These are phyloP conservation scores for Odocoileus hemionus DNA, from an alignment of 2,113 vertebrate genomes.

Conservation along the genomic window DNA sequence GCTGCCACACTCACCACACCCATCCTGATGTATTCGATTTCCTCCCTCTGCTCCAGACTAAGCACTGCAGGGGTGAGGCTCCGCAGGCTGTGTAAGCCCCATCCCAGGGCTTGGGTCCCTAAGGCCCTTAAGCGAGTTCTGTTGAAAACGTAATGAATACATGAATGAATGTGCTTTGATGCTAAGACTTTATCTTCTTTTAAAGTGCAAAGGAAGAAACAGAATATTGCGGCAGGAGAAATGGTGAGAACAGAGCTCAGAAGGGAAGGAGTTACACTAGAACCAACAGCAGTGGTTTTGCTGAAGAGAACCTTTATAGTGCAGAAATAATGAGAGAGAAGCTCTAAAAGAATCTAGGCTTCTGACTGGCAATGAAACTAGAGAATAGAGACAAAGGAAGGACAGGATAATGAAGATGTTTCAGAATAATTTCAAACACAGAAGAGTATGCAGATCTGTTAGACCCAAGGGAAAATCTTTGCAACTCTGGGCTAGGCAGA, in stretches of 20 bases:
- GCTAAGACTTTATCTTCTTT: not conserved
- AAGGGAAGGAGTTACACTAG: not conserved
- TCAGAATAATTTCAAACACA: not conserved
- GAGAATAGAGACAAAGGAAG: not conserved
- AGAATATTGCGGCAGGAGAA: not conserved
- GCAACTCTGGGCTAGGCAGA: not conserved
- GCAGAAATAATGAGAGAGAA: not conserved
- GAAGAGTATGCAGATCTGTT: not conserved
- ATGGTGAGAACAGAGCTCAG: not conserved
- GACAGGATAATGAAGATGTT: not conserved
- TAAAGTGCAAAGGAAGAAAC: not conserved
- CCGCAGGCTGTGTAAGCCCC: fast-evolving
- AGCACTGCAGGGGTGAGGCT: not conserved
- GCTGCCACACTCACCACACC: not conserved
- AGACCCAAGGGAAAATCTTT: not conserved
- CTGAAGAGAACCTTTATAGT: not conserved
- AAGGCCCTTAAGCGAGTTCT: not conserved
- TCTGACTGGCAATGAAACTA: not conserved
- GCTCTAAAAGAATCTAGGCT: not conserved
- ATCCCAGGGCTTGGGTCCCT: no score
- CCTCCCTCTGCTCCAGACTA: not conserved
- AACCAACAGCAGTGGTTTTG: not conserved
- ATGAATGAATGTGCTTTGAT: not conserved
- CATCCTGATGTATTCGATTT: fast-evolving
- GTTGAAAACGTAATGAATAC: not conserved